Evolutionary conservation across 2,797 vertebrate genomes (phyloP).

Genomic region (Prionace glauca): DNA sequence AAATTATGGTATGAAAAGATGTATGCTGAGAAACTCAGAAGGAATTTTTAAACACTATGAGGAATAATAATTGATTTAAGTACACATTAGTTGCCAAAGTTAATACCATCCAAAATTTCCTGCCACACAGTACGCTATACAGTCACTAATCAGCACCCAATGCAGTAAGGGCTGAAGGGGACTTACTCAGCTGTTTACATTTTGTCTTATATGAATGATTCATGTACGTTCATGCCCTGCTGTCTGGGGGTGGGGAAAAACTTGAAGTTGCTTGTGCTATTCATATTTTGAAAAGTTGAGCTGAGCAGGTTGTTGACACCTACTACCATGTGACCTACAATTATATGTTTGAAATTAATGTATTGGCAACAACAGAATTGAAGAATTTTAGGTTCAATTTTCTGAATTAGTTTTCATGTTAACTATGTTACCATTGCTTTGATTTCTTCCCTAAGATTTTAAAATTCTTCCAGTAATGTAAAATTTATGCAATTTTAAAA

Average conservation of each 20-base stretch:
- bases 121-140: constrained; percentile 49
- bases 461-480: not conserved
- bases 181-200: constrained; percentile 52
- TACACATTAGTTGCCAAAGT: constrained; percentile 39
- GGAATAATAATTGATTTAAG: not conserved
- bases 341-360: constrained; percentile 30
- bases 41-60: not conserved
- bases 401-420: not conserved
- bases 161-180: constrained; percentile 48
- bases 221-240: constrained; percentile 61
- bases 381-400: not conserved
- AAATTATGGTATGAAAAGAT: constrained; percentile 57
- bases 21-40: constrained; percentile 10
- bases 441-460: not conserved
- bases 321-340: constrained; percentile 1
- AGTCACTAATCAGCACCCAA: constrained; percentile 58
- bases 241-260: not conserved
- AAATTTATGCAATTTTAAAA: not conserved
- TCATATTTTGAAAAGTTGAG: constrained; percentile 33
- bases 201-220: constrained; percentile 55
- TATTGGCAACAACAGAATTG: constrained; percentile 1
- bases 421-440: not conserved
- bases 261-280: constrained; percentile 21
- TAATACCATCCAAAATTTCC: constrained; percentile 62
- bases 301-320: constrained; percentile 23